phyloP scores from a whole-genome alignment of 2,113 vertebrate genomes.

The Halichoeres trimaculatus region DNA sequence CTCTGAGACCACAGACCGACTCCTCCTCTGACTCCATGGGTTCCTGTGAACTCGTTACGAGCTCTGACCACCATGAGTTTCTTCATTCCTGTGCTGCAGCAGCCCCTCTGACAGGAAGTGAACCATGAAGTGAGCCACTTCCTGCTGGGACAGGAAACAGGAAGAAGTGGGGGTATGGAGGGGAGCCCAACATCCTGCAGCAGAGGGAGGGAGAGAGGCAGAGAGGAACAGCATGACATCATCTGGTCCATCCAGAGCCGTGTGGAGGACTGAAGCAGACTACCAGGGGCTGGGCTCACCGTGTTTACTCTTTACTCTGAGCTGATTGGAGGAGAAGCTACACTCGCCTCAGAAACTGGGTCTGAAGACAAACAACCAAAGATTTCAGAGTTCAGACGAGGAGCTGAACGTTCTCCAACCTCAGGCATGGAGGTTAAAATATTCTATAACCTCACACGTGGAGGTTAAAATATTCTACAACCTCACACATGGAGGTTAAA shows the following conservation, averaged over 20 bases:
- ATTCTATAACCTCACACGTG: no score
- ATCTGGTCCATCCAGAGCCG: slow-evolving; percentile 9
- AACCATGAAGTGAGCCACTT: slow-evolving; percentile 71
- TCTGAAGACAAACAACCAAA: no score
- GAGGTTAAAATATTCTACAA: no score
- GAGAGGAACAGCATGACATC: slow-evolving; percentile 36
- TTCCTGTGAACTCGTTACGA: background rate
- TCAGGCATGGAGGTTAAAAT: no score
- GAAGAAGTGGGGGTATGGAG: slow-evolving; percentile 73
- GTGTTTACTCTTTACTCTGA: no score
- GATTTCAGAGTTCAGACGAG: no score
- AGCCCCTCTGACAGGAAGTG: slow-evolving; percentile 73
- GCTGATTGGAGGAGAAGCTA: no score
- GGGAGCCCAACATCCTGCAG: slow-evolving; percentile 63
- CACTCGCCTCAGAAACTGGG: no score
- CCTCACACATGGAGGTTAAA: no score
- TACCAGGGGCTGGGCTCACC: no score
- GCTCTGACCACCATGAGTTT: background rate
- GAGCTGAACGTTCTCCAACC: no score
- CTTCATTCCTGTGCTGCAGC: slow-evolving; percentile 23
- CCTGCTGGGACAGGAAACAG: slow-evolving; percentile 80
- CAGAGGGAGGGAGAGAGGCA: slow-evolving; percentile 33
- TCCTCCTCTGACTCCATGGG: background rate
- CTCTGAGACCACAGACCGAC: background rate
- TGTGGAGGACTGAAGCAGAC: background rate